Conservation (phyloP, 2,888 invertebrate genomes). For the Augiades crinisus region DNA sequence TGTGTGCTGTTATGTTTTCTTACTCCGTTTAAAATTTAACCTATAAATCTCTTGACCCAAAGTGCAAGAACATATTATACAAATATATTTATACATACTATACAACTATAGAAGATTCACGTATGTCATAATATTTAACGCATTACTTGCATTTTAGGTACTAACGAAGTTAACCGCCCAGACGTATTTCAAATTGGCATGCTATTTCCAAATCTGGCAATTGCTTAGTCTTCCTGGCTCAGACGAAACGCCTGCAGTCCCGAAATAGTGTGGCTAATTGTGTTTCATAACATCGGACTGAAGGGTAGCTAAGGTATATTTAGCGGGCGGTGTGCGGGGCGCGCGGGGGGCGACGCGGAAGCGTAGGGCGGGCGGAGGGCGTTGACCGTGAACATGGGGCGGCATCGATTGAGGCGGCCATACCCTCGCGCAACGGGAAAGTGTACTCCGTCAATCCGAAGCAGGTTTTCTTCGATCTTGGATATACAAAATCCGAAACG, state of each 20-base stretch:
- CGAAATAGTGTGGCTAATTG: constrained; percentile 74
- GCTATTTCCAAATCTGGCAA: constrained; percentile 34
- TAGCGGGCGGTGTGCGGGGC: constrained; percentile 45
- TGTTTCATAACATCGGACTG: constrained; percentile 69
- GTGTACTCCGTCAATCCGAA: constrained; percentile 42
- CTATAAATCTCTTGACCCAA: too few relatives aligned
- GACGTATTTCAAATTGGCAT: background rate
- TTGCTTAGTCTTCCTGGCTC: constrained; percentile 39
- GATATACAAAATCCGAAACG: too few relatives aligned
- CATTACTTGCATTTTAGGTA: background rate
- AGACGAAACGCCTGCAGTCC: constrained; percentile 52
- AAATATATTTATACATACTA: too few relatives aligned
- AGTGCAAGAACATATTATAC: too few relatives aligned
- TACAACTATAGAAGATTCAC: too few relatives aligned
- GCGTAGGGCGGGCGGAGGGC: constrained; percentile 80
- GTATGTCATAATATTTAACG: too few relatives aligned
- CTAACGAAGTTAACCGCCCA: background rate
- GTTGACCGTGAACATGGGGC: constrained; percentile 81
- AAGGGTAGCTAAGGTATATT: constrained; percentile 71
- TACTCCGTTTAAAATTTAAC: too few relatives aligned
- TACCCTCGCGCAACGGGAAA: constrained; percentile 80
- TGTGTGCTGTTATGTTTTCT: too few relatives aligned
- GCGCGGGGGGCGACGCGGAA: constrained; percentile 69
- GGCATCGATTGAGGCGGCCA: constrained; percentile 73
- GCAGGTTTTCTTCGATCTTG: too few relatives aligned